Base-by-base conservation (phyloP, 2,888 invertebrate genomes). In the Entomobrya multifasciata region DNA sequence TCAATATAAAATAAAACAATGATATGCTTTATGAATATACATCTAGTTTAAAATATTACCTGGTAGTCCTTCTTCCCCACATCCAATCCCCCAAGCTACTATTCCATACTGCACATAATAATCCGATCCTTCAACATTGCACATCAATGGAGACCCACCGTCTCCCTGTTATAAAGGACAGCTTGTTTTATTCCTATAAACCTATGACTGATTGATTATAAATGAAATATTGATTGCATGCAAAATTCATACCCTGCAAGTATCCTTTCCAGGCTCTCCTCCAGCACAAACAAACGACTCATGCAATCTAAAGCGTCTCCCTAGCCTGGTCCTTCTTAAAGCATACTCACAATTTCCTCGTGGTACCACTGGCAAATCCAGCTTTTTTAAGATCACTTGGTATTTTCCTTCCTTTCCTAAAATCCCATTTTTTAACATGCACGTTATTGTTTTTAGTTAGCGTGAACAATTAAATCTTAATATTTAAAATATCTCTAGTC, bases 11-110 rank as follows among this genome's bases (percentile, higher is more conserved):
- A 57, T 57, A 1, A 8, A 22, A 25, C 11, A n/a, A n/a, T n/a
- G n/a, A n/a, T 22, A 25, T 25, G 8, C 11, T 22, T 10, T 10
- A 25, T 30, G 27, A 4, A 36, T 36, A 36, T 8, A 36, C 4
- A 36, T 36, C 4, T 36, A 8, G 3, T 4, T 52, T 8, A 52
- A 52, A 52, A n/a, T 52, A 11, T 52, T 79, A 80, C 86, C 86
- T 0, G 97, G 97, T 0, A 96, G 94, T 77, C 94, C 93, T 74
- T 94, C 93, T 49, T 93, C 92, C 0, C 97, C 97, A 91, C 97
- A 97, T 1, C 96, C 96, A 79, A 97, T 95, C 17, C 97, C 97
- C 97, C 97, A 97, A 0, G 97, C 95, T 0, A 97, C 96, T 10
- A 97, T 95, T 0, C 97, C 97, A 1, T 94, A 94, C 91, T 96